Conservation (phyloP, 2,113 vertebrate species). For the Cyphotilapia sp. region DNA sequence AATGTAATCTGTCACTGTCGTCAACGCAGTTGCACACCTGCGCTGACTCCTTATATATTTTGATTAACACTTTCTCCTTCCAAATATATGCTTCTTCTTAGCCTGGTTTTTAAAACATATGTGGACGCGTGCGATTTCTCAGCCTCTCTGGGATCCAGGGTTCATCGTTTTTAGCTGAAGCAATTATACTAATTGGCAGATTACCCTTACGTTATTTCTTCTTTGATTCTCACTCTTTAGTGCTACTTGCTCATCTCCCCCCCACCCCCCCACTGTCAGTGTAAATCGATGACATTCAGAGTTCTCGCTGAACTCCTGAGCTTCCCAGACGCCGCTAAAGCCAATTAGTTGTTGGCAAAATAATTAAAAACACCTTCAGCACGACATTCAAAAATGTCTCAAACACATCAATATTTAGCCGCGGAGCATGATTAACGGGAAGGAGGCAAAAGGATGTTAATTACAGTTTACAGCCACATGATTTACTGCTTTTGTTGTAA, state of each 20-base stretch:
- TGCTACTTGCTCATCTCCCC: not conserved
- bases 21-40: not conserved
- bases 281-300: not conserved
- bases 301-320: not conserved
- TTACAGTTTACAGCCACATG: conserved; percentile 8
- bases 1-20: conserved; percentile 23
- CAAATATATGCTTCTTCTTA: not conserved
- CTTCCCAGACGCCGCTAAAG: not conserved
- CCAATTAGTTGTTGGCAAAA: not conserved
- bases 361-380: not conserved
- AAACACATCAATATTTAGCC: not conserved
- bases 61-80: conserved; percentile 3
- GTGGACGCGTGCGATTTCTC: not conserved
- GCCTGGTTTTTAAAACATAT: not conserved
- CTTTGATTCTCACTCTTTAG: not conserved
- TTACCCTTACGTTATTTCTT: not conserved
- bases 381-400: not conserved
- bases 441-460: conserved; percentile 27
- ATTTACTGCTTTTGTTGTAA: conserved; percentile 16
- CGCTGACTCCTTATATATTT: not conserved
- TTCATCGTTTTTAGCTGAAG: not conserved
- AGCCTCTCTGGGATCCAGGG: not conserved
- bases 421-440: not conserved
- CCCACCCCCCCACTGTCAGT: not conserved
- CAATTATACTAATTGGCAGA: conserved; percentile 32